Conservation (phyloP, 2,113 vertebrate species). For the Tamias sibiricus region DNA sequence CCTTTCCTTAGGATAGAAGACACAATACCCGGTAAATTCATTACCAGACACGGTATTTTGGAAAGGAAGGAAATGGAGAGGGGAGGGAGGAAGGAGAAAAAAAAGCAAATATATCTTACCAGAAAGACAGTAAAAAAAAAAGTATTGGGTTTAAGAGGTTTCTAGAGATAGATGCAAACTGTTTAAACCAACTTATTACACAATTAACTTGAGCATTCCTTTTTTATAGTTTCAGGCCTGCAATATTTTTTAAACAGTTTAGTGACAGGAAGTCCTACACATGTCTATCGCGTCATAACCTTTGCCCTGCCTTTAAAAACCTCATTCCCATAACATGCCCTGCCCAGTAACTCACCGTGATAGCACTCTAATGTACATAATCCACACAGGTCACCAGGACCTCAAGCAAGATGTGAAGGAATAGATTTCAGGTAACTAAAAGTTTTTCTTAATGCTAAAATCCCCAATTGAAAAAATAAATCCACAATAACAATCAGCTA, state of each 20-base stretch:
- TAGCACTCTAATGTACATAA: accelerated
- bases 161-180: neutral
- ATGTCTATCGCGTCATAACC: neutral
- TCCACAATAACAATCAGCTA: neutral
- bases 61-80: neutral
- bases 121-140: neutral
- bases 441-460: neutral
- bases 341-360: neutral
- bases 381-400: neutral
- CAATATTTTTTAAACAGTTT: neutral
- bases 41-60: neutral
- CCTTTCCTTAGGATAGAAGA: neutral
- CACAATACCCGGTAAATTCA: neutral
- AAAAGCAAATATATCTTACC: neutral
- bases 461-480: neutral
- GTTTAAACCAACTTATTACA: neutral
- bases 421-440: neutral
- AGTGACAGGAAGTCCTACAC: neutral
- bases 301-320: neutral
- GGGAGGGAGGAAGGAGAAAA: no score
- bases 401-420: neutral
- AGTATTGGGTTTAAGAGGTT: neutral
- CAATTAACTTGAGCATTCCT: neutral
- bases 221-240: neutral
- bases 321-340: neutral